A percentile compares a stretch with the other conserved stretches of the same genome.
These are phyloP conservation scores for Cebidichthys violaceus DNA, from an alignment of 2,113 vertebrate species.

Conservation along the genomic window DNA sequence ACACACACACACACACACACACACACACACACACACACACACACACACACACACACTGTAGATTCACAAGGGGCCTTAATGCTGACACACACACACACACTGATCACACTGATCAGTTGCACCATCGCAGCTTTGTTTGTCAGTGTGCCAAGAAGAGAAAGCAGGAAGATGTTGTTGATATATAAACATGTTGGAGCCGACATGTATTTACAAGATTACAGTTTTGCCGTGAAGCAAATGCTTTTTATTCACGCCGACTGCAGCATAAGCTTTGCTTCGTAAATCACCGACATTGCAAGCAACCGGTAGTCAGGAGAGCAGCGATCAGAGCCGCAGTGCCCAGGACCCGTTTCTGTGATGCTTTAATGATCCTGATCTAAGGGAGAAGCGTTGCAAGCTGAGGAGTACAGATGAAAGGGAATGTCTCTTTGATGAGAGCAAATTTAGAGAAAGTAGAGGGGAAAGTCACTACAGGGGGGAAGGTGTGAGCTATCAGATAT, in stretches of 20 bases:
- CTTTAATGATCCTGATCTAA: slow-evolving; percentile 46
- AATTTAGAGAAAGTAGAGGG: slow-evolving; percentile 15
- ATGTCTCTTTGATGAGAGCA: slow-evolving; percentile 26
- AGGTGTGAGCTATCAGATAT: neutral
- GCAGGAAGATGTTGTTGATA: slow-evolving; percentile 2
- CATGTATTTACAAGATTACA: neutral
- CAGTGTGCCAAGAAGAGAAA: neutral
- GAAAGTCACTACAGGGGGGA: slow-evolving; percentile 3
- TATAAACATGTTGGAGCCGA: neutral
- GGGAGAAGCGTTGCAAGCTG: slow-evolving; percentile 4
- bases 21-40: no score
- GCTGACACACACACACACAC: neutral
- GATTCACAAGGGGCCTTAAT: neutral
- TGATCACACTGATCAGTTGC: neutral
- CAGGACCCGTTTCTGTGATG: slow-evolving; percentile 5
- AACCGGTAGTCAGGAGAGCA: slow-evolving; percentile 4
- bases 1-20: no score
- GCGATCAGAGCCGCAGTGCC: slow-evolving; percentile 6
- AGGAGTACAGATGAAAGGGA: slow-evolving; percentile 23
- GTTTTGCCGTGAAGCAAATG: slow-evolving; percentile 5
- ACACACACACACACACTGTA: no score
- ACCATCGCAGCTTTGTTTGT: slow-evolving; percentile 17
- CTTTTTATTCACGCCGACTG: neutral
- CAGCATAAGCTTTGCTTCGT: neutral
- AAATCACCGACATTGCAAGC: slow-evolving; percentile 1